Conservation (phyloP, 2,888 invertebrate genomes). For the Aporophyla lueneburgensis region DNA sequence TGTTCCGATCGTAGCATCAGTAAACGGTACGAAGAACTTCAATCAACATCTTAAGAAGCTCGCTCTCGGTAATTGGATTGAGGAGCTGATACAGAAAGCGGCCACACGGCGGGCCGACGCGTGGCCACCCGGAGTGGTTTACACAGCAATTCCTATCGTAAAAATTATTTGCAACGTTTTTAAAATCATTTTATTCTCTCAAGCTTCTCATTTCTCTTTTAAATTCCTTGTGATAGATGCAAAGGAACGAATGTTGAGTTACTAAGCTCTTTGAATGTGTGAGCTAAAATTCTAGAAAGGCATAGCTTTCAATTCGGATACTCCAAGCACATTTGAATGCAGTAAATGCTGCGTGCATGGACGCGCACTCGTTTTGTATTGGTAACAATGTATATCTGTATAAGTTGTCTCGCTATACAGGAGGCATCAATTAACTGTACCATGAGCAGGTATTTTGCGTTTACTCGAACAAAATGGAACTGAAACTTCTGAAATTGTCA, state of each 20-base stretch:
- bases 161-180: slow-evolving; percentile 8
- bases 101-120: slow-evolving; percentile 3
- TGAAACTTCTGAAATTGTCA: slow-evolving; percentile 14
- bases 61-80: slow-evolving; percentile 53
- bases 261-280: slow-evolving; percentile 19
- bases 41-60: slow-evolving; percentile 52
- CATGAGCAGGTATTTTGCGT: not conserved
- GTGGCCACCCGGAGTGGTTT: slow-evolving; percentile 10
- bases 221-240: not conserved
- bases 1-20: slow-evolving; percentile 17
- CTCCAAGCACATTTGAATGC: slow-evolving; percentile 21
- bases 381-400: not conserved
- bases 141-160: slow-evolving; percentile 12
- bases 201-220: slow-evolving; percentile 8
- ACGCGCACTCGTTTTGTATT: slow-evolving; percentile 27
- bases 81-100: slow-evolving; percentile 34
- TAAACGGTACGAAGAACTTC: slow-evolving; percentile 46
- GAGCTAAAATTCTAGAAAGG: slow-evolving; percentile 8
- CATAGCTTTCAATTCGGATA: slow-evolving; percentile 17
- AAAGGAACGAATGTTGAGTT: not conserved
- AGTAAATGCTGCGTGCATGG: slow-evolving; percentile 8
- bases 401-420: not conserved
- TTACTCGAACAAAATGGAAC: slow-evolving; percentile 8
- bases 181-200: slow-evolving; percentile 10
- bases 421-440: not conserved